A percentile compares a stretch with the other conserved stretches of the same genome.
Conservation (phyloP, 1,140 invertebrate species). For the Tetragnatha versicolor region DNA sequence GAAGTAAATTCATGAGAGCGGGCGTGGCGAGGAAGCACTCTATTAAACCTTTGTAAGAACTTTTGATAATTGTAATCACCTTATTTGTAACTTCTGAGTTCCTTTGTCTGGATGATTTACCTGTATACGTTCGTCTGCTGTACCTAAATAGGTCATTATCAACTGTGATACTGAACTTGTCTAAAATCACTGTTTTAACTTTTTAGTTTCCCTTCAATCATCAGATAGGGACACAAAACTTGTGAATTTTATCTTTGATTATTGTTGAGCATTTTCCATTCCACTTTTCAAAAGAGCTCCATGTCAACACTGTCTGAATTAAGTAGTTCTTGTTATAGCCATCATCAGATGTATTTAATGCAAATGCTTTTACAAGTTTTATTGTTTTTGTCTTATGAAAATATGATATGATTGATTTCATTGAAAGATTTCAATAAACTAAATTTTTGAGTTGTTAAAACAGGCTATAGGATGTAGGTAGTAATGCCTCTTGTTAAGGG, state of each 20-base stretch:
- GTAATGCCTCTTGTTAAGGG: too few species aligned
- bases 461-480: too few species aligned
- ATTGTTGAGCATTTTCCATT: background rate
- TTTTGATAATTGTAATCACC: background rate
- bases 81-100: background rate
- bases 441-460: too few species aligned
- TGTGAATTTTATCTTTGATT: background rate
- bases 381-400: too few species aligned
- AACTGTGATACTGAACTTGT: background rate
- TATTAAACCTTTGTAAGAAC: background rate
- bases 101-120: background rate
- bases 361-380: too few species aligned
- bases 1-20: conserved; percentile 2
- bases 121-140: background rate
- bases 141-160: background rate
- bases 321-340: too few species aligned
- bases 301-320: background rate
- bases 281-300: background rate
- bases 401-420: too few species aligned
- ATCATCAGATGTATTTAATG: too few species aligned
- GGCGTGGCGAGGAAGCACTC: conserved; percentile 43
- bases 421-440: too few species aligned
- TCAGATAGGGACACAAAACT: too few species aligned
- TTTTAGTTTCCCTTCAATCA: background rate
- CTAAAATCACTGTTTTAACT: background rate